These are phyloP conservation scores for Epinephelus lanceolatus DNA, from an alignment of 2,113 vertebrate genomes.

Conservation along the genomic window DNA sequence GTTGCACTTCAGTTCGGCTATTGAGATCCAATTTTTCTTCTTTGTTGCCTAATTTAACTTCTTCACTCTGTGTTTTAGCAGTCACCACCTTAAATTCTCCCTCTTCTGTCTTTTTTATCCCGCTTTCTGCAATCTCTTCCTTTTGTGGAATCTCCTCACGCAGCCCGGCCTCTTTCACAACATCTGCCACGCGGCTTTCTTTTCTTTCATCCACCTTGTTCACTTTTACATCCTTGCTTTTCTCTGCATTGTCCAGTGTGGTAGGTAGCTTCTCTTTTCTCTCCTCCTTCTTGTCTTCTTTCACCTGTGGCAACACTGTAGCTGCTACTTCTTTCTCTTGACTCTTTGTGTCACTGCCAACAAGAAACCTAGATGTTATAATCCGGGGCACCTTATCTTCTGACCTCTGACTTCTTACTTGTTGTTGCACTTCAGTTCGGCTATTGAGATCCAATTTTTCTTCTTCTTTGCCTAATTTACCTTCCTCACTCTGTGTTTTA, in stretches of 20 bases:
- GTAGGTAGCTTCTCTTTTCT: slow-evolving; percentile 62
- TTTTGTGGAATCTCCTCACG: background rate
- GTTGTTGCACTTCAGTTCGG: background rate
- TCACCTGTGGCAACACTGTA: background rate
- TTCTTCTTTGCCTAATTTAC: background rate
- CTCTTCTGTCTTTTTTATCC: background rate
- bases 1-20: background rate
- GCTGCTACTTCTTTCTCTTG: slow-evolving; percentile 1
- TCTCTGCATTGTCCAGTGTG: slow-evolving; percentile 59
- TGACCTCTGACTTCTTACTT: background rate
- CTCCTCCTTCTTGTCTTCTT: slow-evolving; percentile 10
- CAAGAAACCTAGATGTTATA: background rate
- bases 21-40: background rate
- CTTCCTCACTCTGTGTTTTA: background rate
- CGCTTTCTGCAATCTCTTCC: background rate
- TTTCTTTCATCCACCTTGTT: background rate
- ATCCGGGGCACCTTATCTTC: background rate
- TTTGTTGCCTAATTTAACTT: background rate
- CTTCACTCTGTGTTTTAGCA: background rate
- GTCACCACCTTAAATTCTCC: background rate
- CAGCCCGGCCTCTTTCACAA: background rate
- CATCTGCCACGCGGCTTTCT: background rate
- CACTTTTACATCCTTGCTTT: background rate
- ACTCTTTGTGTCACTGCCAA: background rate
- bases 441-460: background rate